Conservation (phyloP, 2,797 vertebrate genomes). For the Diplodus puntazzo region DNA sequence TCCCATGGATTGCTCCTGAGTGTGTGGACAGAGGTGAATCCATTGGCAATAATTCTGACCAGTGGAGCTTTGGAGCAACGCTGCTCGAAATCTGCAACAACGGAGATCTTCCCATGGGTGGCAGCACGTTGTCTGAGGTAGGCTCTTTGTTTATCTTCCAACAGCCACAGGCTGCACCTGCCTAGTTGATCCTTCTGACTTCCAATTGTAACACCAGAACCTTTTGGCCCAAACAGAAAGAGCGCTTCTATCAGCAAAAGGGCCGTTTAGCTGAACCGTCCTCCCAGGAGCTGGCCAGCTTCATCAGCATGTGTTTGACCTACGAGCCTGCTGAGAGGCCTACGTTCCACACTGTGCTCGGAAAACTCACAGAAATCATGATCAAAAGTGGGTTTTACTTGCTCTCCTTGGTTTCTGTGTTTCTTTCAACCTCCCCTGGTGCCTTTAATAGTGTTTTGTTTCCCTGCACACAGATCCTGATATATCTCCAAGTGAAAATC, state of each 20-base stretch:
- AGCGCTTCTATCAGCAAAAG: constrained; percentile 91
- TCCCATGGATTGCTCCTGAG: constrained; percentile 96
- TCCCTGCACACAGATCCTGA: constrained; percentile 84
- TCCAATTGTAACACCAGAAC: constrained; percentile 10
- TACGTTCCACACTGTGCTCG: constrained; percentile 89
- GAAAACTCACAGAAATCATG: constrained; percentile 91
- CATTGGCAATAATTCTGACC: constrained; percentile 86
- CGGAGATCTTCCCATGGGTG: constrained; percentile 89
- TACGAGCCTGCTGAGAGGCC: constrained; percentile 89
- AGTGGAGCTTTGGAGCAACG: constrained; percentile 95
- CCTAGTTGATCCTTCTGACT: neutral
- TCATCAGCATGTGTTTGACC: constrained; percentile 91
- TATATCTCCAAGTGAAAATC: constrained; percentile 80
- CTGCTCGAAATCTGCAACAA: constrained; percentile 96
- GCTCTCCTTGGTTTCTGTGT: neutral
- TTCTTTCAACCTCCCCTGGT: neutral
- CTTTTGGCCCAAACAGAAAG: constrained; percentile 86
- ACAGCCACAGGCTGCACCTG: neutral
- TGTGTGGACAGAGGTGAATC: constrained; percentile 81
- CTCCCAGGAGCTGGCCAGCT: constrained; percentile 88
- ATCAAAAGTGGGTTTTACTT: constrained; percentile 85
- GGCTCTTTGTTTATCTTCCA: constrained; percentile 1
- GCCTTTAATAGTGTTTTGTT: neutral
- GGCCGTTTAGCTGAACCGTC: constrained; percentile 88
- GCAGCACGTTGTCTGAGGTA: constrained; percentile 88